A percentile compares a stretch with the other conserved stretches of the same genome.
These are phyloP conservation scores for Telmatochromis sp. DNA, from an alignment of 2,113 vertebrate genomes.

Conservation along the genomic window DNA sequence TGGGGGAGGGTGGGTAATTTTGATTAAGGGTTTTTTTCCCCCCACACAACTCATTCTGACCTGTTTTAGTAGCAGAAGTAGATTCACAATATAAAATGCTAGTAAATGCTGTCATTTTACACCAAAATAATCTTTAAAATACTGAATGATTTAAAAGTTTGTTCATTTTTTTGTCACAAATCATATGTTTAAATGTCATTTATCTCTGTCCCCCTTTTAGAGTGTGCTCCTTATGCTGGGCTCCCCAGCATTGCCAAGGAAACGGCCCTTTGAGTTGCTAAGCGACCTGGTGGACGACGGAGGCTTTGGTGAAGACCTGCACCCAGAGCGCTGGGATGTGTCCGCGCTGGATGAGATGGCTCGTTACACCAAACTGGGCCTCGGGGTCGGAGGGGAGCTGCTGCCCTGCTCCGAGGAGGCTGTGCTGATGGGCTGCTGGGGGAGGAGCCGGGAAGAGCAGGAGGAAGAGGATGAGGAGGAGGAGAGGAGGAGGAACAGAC, in stretches of 20 bases:
- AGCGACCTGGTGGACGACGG: constrained; percentile 74
- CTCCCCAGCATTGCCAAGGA: constrained; percentile 64
- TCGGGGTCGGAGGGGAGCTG: constrained; percentile 59
- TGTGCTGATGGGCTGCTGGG: constrained; percentile 62
- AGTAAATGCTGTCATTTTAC: neutral
- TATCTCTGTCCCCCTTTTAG: neutral
- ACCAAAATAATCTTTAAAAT: neutral
- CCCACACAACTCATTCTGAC: neutral
- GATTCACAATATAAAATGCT: neutral
- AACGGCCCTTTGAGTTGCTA: constrained; percentile 71
- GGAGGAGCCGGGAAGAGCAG: constrained; percentile 45
- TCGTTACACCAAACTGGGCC: constrained; percentile 64
- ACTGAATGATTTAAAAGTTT: neutral
- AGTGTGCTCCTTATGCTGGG: constrained; percentile 70
- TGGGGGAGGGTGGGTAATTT: neutral
- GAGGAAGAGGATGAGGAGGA: constrained; percentile 37
- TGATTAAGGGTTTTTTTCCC: rapidly evolving
- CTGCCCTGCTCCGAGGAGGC: constrained; percentile 63
- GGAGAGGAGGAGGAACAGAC: constrained; percentile 6
- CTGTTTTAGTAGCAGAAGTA: neutral
- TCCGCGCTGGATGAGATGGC: constrained; percentile 71
- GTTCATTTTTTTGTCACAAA: neutral
- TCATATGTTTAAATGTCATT: neutral
- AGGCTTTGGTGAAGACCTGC: constrained; percentile 62
- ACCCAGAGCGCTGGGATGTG: constrained; percentile 70